Evolutionary conservation across 37 sponge, comb jelly and placozoan genomes (phyloP).

Genomic region (Chondrilla cf. caribensis): DNA sequence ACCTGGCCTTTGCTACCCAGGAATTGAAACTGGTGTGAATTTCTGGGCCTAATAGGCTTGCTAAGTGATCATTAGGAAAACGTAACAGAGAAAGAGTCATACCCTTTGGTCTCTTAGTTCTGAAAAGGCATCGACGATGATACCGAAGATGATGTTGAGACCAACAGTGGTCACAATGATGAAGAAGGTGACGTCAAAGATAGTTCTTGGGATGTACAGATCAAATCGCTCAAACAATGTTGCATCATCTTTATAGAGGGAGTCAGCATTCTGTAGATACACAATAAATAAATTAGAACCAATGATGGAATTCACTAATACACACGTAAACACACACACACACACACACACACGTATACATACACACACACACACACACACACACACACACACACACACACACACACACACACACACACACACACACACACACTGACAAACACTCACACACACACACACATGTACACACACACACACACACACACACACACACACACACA

Average conservation of each 20-base stretch:
- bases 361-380: no score
- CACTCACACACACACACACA: no score
- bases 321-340: no score
- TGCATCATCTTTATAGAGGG: background rate
- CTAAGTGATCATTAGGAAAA: background rate
- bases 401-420: no score
- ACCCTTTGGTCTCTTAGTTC: constrained; percentile 59
- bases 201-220: constrained; percentile 15
- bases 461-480: no score
- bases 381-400: no score
- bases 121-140: constrained; percentile 66
- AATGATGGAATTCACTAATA: background rate
- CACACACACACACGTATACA: no score
- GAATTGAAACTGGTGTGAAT: no score
- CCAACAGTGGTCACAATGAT: constrained; percentile 55
- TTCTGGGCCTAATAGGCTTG: no score
- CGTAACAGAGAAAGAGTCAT: background rate
- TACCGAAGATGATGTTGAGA: constrained; percentile 67
- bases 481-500: no score
- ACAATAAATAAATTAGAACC: background rate
- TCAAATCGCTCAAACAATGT: background rate
- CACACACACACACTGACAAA: no score
- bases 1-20: no score
- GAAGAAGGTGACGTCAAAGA: constrained; percentile 57
- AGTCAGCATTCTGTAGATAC: background rate